These are phyloP conservation scores for Achatina immaculata DNA, from an alignment of 1,140 invertebrate genomes.

Conservation along the genomic window DNA sequence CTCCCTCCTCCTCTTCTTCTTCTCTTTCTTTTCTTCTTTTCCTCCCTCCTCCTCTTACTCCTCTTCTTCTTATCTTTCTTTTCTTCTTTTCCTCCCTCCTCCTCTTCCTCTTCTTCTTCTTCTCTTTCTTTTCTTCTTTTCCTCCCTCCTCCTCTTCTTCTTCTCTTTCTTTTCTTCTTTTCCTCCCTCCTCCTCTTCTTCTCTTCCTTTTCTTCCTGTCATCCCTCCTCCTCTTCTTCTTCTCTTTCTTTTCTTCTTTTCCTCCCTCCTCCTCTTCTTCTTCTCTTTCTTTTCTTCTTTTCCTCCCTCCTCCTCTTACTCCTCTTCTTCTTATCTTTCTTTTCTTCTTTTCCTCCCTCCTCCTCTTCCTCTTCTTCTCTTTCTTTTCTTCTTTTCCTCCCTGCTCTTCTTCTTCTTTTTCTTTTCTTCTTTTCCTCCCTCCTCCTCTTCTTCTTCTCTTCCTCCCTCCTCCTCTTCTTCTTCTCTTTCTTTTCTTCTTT, in stretches of 20 bases:
- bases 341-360: too few relatives aligned
- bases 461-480: neutral
- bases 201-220: neutral
- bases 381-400: too few relatives aligned
- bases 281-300: neutral
- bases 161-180: neutral
- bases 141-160: neutral
- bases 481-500: too few relatives aligned
- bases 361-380: too few relatives aligned
- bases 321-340: too few relatives aligned
- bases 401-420: too few relatives aligned
- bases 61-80: neutral
- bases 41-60: neutral
- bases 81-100: neutral
- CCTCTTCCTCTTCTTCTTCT: neutral
- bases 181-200: neutral
- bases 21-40: neutral
- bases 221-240: neutral
- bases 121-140: neutral
- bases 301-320: too few relatives aligned
- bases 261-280: neutral
- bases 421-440: neutral
- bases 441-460: neutral
- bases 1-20: too few relatives aligned
- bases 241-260: slow-evolving; percentile 8